Percentiles rank a stretch among this genome's conserved stretches.
phyloP scores from a whole-genome alignment of 1,140 invertebrate genomes.

The Eupristina koningsbergeri region DNA sequence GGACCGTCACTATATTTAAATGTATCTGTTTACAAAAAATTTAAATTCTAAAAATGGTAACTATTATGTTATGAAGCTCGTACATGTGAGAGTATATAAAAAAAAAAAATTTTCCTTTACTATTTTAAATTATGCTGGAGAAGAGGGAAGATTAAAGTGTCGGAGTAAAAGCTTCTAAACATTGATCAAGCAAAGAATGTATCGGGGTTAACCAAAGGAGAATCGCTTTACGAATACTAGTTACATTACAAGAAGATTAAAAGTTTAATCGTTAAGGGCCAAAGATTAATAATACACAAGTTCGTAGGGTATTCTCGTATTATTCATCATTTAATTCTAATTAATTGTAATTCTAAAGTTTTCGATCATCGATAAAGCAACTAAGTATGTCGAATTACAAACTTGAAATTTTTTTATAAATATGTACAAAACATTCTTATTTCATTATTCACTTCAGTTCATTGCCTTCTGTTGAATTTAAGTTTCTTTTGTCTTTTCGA shows the following conservation, averaged over 20 bases:
- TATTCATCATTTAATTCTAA: background rate
- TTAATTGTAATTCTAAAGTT: background rate
- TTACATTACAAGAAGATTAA: background rate
- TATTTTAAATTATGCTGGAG: background rate
- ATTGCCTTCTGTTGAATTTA: too few species aligned
- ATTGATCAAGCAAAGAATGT: conserved; percentile 3
- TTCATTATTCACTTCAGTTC: too few species aligned
- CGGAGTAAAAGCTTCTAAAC: background rate
- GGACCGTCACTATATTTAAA: background rate
- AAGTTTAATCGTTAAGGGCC: background rate
- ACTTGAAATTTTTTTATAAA: too few species aligned
- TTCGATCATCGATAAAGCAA: too few species aligned
- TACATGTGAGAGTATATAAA: background rate
- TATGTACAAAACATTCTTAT: too few species aligned
- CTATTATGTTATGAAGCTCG: too few species aligned
- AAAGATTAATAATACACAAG: background rate
- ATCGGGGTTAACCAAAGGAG: background rate
- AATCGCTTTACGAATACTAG: too few species aligned
- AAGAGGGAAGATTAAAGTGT: background rate
- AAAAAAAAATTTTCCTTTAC: background rate
- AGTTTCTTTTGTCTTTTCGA: too few species aligned
- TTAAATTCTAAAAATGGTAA: too few species aligned
- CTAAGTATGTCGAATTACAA: too few species aligned
- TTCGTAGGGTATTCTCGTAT: background rate
- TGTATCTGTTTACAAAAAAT: background rate